phyloP scores from a whole-genome alignment of 2,797 vertebrate genomes.

The Paguma larvata region DNA sequence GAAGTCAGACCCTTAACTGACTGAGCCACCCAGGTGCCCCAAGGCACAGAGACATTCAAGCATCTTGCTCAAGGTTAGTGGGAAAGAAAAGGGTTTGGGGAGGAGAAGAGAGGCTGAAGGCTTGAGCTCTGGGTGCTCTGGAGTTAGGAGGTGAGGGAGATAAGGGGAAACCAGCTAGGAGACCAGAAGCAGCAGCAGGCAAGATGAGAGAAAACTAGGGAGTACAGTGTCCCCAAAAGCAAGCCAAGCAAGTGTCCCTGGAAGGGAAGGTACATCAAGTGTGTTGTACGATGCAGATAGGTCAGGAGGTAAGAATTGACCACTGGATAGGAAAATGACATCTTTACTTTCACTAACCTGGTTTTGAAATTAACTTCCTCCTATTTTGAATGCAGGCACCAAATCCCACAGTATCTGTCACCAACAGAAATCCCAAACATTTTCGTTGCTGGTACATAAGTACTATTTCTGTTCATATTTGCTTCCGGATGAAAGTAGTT shows the following conservation, averaged over 20 bases:
- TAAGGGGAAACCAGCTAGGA: neutral
- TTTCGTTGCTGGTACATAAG: neutral
- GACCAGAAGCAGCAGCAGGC: neutral
- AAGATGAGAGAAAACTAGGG: neutral
- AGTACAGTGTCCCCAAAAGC: neutral
- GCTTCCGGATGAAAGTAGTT: neutral
- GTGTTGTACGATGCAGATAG: fast-evolving
- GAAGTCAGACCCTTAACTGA: too few relatives aligned
- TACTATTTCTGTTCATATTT: neutral
- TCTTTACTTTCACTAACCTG: neutral
- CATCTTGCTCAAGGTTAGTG: neutral
- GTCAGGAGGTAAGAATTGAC: neutral
- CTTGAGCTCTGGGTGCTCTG: neutral
- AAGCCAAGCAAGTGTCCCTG: neutral
- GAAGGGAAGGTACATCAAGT: neutral
- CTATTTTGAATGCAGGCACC: neutral
- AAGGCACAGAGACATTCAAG: neutral
- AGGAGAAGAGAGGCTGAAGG: neutral
- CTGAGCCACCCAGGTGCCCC: too few relatives aligned
- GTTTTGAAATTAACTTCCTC: conserved; percentile 25
- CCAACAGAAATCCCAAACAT: neutral
- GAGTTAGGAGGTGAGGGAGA: neutral
- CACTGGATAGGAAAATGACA: neutral
- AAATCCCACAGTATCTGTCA: neutral
- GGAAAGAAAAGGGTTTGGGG: neutral